Evolutionary conservation across 2,797 vertebrate species (phyloP), one percentile per base, ranked within the genome.

Genomic region (Bradypodion ventrale): DNA sequence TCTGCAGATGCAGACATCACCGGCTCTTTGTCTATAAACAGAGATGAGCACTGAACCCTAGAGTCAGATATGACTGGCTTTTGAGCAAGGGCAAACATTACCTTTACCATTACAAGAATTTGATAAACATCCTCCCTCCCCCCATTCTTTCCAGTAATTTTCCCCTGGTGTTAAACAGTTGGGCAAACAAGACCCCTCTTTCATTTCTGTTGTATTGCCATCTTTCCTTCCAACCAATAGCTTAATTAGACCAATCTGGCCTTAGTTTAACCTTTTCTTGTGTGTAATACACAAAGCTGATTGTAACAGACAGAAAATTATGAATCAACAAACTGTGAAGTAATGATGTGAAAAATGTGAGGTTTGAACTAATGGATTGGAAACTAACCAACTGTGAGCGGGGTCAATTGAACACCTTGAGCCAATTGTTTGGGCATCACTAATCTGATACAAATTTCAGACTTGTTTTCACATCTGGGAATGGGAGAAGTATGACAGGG

Each of bases 301-400:
- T 81, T 85, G 84, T 66, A 63, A 70, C 16, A 7, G 84, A 85
- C 84, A 76, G 63, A 85, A 85, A 81, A 85, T 77, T 85, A 80
- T 76, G 79, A 85, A 81, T 65, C 73, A 63, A 81, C 84, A 81
- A 85, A 81, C 84, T 29, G n/a, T 37, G 78, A 81, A 77, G 78
- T 85, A 85, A 85, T 85, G 84, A 76, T 81, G 78, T 81, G 78
- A 70, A 76, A 85, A 85, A 85, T 81, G 84, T 44, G 73, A 81
- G 78, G 81, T 59, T 63, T 6, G 52, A 76, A 76, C 79, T 81
- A 85, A 85, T 85, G 84, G 78, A 49, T 63, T 85, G 73, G 84
- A 85, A 85, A 81, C 78, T 76, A 85, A 85, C 84, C 84, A 76
- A 68, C 84, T 81, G 84, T 85, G 78, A 70, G 78, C 32, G 46